phyloP scores from a whole-genome alignment of 2,888 invertebrate species.

The Entomobrya multifasciata region DNA sequence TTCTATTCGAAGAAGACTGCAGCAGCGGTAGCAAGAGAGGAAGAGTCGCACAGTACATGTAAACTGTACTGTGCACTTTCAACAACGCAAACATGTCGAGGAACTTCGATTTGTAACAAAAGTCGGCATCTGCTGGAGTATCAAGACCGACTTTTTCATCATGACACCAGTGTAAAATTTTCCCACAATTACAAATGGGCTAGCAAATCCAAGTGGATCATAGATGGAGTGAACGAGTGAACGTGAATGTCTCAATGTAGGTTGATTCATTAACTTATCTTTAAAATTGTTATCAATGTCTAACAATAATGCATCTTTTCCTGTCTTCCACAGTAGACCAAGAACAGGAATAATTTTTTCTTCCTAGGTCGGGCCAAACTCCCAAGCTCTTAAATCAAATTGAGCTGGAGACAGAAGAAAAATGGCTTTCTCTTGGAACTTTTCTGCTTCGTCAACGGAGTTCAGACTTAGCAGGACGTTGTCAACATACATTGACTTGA shows the following conservation, averaged over 20 bases:
- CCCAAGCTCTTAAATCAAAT: neutral
- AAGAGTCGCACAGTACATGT: slow-evolving; percentile 3
- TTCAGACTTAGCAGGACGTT: neutral
- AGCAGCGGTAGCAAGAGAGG: neutral
- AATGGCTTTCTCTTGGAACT: neutral
- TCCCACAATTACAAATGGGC: no score
- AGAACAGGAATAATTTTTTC: neutral
- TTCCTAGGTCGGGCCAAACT: neutral
- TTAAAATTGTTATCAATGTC: no score
- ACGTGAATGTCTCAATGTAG: neutral
- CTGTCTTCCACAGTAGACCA: no score
- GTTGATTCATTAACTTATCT: no score
- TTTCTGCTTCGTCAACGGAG: neutral
- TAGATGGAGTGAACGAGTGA: neutral
- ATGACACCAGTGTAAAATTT: no score
- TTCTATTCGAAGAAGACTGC: neutral
- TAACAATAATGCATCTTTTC: no score
- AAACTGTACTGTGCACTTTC: neutral
- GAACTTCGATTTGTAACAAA: neutral
- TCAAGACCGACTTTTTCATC: no score
- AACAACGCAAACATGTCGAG: no score
- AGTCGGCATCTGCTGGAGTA: no score
- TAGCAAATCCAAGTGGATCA: slow-evolving; percentile 13
- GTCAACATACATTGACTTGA: no score
- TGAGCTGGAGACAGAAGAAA: neutral